Percentiles rank a stretch among this genome's conserved stretches.
Evolutionary conservation across 2,888 invertebrate species (phyloP).

Genomic region (Amphipoea oculea): DNA sequence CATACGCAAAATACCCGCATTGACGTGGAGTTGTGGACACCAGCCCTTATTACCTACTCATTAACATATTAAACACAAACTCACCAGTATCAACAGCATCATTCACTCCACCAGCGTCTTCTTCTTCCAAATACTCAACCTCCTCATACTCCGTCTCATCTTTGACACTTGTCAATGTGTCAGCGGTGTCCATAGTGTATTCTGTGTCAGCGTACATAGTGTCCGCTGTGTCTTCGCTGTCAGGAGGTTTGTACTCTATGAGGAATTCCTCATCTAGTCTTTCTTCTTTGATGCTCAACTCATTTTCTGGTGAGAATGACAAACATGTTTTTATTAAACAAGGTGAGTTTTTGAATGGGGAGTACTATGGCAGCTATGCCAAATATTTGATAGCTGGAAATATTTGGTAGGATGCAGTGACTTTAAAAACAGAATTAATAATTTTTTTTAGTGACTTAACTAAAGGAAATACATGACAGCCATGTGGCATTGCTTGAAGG

Average conservation of each 20-base stretch:
- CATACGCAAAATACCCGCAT: too few species aligned
- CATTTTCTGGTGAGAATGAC: conserved; percentile 32
- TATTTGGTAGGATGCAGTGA: background rate
- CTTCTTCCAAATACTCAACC: conserved; percentile 73
- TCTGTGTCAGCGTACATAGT: conserved; percentile 9
- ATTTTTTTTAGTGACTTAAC: background rate
- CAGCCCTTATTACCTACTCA: background rate
- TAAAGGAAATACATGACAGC: background rate
- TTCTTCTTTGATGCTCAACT: conserved; percentile 9
- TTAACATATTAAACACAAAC: conserved; percentile 8
- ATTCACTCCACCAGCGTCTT: conserved; percentile 28
- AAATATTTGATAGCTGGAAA: background rate
- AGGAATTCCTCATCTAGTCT: background rate
- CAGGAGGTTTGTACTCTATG: background rate
- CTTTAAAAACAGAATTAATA: background rate
- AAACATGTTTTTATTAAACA: background rate
- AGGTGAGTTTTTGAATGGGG: background rate
- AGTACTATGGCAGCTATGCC: too few species aligned
- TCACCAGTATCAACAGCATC: conserved; percentile 42
- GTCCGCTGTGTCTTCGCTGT: conserved; percentile 10
- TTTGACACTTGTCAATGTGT: conserved; percentile 7
- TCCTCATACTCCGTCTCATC: conserved; percentile 63
- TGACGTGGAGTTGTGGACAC: too few species aligned
- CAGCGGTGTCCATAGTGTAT: conserved; percentile 11
- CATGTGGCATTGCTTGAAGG: too few species aligned